Evolutionary conservation across 2,888 invertebrate species (phyloP).

Genomic region (Archips xylosteana): DNA sequence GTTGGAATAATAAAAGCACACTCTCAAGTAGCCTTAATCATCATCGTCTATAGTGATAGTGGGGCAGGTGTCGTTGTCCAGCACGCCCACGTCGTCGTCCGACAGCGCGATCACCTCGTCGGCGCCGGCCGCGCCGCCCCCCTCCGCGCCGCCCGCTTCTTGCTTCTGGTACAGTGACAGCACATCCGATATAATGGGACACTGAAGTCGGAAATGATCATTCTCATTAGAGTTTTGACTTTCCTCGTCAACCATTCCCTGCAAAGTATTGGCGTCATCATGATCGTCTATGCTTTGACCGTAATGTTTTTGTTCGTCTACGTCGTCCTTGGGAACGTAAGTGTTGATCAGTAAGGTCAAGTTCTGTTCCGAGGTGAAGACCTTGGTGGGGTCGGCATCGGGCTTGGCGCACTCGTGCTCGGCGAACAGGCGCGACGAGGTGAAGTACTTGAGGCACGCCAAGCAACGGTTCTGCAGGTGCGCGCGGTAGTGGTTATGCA

Average conservation of each 20-base stretch:
- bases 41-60: constrained; percentile 27
- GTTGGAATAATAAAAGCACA: neutral
- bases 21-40: neutral
- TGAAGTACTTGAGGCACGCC: constrained; percentile 76
- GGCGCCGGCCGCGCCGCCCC: constrained; percentile 56
- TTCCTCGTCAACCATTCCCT: constrained; percentile 50
- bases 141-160: constrained; percentile 41
- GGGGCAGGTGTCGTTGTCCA: neutral
- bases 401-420: constrained; percentile 70
- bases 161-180: constrained; percentile 69
- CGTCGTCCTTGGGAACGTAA: constrained; percentile 72
- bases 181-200: constrained; percentile 78
- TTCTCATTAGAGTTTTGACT: constrained; percentile 56
- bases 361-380: constrained; percentile 70
- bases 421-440: constrained; percentile 68
- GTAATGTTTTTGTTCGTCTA: constrained; percentile 77
- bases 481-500: constrained; percentile 87
- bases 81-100: constrained; percentile 8
- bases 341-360: constrained; percentile 66
- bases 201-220: constrained; percentile 64
- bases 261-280: constrained; percentile 44
- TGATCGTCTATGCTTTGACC: constrained; percentile 67
- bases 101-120: constrained; percentile 52
- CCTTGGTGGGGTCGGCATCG: constrained; percentile 71
- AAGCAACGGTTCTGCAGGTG: constrained; percentile 85